Conservation (phyloP, 2,113 vertebrate species). For the Gopherus flavomarginatus region DNA sequence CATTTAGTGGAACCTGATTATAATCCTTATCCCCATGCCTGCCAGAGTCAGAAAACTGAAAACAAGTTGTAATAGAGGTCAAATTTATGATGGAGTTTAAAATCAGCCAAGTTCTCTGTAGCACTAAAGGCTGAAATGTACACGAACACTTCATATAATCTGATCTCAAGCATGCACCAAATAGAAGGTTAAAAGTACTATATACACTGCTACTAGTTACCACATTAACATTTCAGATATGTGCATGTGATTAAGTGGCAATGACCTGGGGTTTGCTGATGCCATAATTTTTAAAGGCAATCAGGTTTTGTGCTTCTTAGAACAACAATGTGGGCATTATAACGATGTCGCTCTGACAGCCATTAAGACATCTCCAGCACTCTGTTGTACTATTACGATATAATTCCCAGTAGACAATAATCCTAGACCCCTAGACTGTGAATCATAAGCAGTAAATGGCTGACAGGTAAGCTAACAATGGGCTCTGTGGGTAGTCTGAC, state of each 20-base stretch:
- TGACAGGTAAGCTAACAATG: conserved; percentile 62
- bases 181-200: conserved; percentile 65
- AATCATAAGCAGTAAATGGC: conserved; percentile 70
- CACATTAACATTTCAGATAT: conserved; percentile 61
- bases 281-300: conserved; percentile 69
- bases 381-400: conserved; percentile 54
- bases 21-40: background rate
- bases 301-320: conserved; percentile 17
- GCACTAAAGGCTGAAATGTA: conserved; percentile 17
- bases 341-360: conserved; percentile 24
- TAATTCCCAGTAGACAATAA: conserved; percentile 73
- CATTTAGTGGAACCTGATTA: background rate
- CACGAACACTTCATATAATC: conserved; percentile 56
- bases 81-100: conserved; percentile 57
- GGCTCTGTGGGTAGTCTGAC: conserved; percentile 70
- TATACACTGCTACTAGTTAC: conserved; percentile 71
- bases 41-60: background rate
- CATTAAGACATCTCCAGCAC: conserved; percentile 71
- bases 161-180: conserved; percentile 50
- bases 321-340: conserved; percentile 71
- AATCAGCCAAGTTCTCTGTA: conserved; percentile 44
- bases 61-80: background rate
- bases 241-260: conserved; percentile 56
- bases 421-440: conserved; percentile 57
- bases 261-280: conserved; percentile 47